phyloP scores from a whole-genome alignment of 2,797 vertebrate genomes.

The Bradypus variegatus region DNA sequence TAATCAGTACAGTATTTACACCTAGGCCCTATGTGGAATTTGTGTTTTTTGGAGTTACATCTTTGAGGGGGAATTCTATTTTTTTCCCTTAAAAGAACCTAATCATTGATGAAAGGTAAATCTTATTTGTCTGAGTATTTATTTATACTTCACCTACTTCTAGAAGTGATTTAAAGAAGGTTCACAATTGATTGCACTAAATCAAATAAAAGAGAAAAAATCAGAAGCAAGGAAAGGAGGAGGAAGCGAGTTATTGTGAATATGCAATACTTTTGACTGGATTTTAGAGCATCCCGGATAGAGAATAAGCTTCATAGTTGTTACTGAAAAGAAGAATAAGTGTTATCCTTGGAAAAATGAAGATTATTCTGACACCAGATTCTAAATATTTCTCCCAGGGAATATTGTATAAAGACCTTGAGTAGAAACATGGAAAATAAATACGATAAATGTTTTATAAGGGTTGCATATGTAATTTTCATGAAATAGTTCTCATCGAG shows the following conservation, averaged over 20 bases:
- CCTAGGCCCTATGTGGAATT: constrained; percentile 3
- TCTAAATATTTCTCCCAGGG: neutral
- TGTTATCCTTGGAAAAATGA: neutral
- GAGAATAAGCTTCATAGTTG: neutral
- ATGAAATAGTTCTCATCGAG: neutral
- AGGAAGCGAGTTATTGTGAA: neutral
- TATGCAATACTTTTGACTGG: neutral
- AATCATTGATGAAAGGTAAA: constrained; percentile 20
- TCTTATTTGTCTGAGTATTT: neutral
- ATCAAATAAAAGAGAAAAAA: neutral
- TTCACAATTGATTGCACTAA: neutral
- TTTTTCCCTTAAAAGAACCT: neutral
- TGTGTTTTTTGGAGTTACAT: neutral
- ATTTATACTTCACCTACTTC: neutral
- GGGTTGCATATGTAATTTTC: constrained; percentile 9
- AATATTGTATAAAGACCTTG: neutral
- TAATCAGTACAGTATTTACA: neutral
- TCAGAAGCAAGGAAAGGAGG: neutral
- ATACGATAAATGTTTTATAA: constrained; percentile 15
- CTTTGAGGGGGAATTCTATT: neutral
- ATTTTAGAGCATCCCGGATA: neutral
- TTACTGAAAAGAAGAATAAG: constrained; percentile 9
- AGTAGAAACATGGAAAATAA: neutral
- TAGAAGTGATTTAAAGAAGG: constrained; percentile 22
- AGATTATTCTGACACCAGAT: neutral